Evolutionary conservation across 2,113 vertebrate species (phyloP).

Genomic region (Pantherophis guttatus): DNA sequence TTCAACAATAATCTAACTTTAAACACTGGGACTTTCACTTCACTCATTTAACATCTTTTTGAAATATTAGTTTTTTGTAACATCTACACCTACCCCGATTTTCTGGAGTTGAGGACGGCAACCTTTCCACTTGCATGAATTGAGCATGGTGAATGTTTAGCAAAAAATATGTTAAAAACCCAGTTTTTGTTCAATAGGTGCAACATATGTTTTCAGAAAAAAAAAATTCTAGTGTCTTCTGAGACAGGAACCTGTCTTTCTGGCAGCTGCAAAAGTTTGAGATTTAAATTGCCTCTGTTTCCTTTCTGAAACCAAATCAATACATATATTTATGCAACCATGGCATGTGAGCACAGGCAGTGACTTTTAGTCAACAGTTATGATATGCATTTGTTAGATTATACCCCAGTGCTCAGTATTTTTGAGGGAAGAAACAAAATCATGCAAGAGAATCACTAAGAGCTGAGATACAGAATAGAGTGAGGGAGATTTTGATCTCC

Average conservation of each 20-base stretch:
- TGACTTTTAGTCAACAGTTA: neutral
- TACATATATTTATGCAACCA: conserved; percentile 15
- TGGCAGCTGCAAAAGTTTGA: conserved; percentile 56
- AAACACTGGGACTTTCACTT: conserved; percentile 65
- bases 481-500: neutral
- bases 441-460: neutral
- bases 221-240: conserved; percentile 40
- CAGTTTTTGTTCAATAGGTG: conserved; percentile 20
- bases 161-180: neutral
- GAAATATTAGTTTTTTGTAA: conserved; percentile 40
- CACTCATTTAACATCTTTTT: conserved; percentile 52
- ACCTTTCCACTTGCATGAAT: neutral
- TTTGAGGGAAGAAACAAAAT: neutral
- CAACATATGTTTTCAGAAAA: conserved; percentile 38
- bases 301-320: conserved; percentile 58
- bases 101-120: fast-evolving
- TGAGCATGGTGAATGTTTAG: neutral
- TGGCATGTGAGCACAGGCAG: conserved; percentile 14
- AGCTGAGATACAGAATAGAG: neutral
- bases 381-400: conserved; percentile 1
- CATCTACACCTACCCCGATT: neutral
- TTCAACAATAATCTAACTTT: conserved; percentile 63
- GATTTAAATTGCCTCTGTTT: conserved; percentile 61
- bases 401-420: neutral
- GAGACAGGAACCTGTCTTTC: conserved; percentile 44